phyloP scores from a whole-genome alignment of 2,113 vertebrate genomes.

The Austrofundulus limnaeus region DNA sequence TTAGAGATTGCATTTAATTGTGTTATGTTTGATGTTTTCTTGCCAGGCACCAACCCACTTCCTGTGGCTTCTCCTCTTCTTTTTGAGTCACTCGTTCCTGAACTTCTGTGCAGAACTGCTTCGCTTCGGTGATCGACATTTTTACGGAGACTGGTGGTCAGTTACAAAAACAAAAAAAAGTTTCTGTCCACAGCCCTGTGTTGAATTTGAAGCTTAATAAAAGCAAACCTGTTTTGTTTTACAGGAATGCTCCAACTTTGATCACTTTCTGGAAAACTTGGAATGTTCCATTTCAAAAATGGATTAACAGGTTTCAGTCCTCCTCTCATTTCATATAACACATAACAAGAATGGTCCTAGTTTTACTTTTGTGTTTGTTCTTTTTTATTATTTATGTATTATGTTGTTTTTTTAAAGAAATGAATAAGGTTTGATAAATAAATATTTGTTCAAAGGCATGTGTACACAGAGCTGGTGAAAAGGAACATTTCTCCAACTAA shows the following conservation, averaged over 20 bases:
- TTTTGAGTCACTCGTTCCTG: conserved; percentile 63
- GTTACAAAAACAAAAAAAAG: conserved; percentile 2
- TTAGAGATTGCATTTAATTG: too few species aligned
- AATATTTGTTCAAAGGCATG: conserved; percentile 41
- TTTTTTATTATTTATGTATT: too few species aligned
- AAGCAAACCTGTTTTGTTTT: background rate
- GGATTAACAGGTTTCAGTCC: conserved; percentile 30
- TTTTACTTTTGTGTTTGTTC: background rate
- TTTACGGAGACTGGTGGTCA: conserved; percentile 58
- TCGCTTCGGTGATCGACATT: conserved; percentile 64
- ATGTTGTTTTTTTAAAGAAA: too few species aligned
- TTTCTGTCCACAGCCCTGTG: background rate
- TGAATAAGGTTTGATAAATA: too few species aligned
- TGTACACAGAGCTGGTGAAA: conserved; percentile 41
- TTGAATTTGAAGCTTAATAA: background rate
- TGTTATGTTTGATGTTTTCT: background rate
- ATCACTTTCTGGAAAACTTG: conserved; percentile 50
- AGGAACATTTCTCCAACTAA: conserved; percentile 32
- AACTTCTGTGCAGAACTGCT: conserved; percentile 63
- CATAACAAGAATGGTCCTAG: background rate
- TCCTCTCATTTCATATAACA: background rate
- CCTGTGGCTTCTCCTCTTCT: conserved; percentile 68
- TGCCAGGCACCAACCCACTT: conserved; percentile 68
- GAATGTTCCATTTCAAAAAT: conserved; percentile 53
- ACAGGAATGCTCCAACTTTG: conserved; percentile 59